phyloP scores from a whole-genome alignment of 2,888 invertebrate species.

The Amphipyra tragopoginis region DNA sequence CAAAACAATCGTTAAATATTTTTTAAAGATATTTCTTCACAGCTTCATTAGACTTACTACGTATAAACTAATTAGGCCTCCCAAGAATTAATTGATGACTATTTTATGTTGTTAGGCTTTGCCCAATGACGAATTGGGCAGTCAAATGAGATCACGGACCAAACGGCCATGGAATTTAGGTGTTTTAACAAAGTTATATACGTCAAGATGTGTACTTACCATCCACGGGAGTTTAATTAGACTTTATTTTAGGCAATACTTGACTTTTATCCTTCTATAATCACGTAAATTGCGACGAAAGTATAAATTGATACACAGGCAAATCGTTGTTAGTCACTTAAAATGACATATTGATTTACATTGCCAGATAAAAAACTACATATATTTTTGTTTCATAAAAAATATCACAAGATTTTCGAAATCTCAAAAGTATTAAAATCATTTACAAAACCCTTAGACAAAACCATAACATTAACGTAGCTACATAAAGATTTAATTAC shows the following conservation, averaged over 20 bases:
- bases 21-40: neutral
- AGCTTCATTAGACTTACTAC: neutral
- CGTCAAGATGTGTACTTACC: conserved; percentile 44
- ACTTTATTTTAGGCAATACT: conserved; percentile 18
- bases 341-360: conserved; percentile 36
- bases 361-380: conserved; percentile 36
- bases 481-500: no score
- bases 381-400: neutral
- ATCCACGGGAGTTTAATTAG: conserved; percentile 24
- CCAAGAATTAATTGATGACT: conserved; percentile 13
- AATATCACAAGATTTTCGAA: no score
- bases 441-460: no score
- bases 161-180: conserved; percentile 40
- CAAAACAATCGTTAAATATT: neutral
- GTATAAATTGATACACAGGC: conserved; percentile 28
- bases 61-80: neutral
- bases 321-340: conserved; percentile 52
- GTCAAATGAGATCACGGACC: conserved; percentile 58
- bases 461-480: no score
- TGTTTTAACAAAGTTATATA: conserved; percentile 1
- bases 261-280: conserved; percentile 14
- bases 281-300: conserved; percentile 37
- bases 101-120: conserved; percentile 33
- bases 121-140: conserved; percentile 50
- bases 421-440: no score